Evolutionary conservation across 1,140 invertebrate species (phyloP), one percentile per base, ranked within the genome.

Genomic region (Plutomurus gul): DNA sequence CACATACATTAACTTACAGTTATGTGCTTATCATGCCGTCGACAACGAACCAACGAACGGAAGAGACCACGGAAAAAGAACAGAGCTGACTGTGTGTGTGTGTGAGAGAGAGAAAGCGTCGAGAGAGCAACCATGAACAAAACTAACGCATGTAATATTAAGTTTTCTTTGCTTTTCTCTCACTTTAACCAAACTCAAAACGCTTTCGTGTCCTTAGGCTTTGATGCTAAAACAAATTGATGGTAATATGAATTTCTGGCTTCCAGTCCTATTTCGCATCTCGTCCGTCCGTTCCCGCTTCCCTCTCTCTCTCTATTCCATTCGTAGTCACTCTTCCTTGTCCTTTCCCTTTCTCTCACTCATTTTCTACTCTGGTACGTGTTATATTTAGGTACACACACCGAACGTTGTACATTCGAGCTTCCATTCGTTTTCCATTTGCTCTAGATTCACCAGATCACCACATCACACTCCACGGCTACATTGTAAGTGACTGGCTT

Each of bases 181-280:
- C 77, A 74, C 77, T 78, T 73, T 74, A 6, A 16, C 76, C 60
- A 36, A 72, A 72, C 72, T 70, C 22, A 76, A 76, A 76, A 76
- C 78, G 75, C 37, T 72, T 80, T 80, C 33, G 20, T 76, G 37
- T 76, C 78, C 74, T 72, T 33, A 43, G 73, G 78, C 78, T 72
- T 75, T 51, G 25, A 80, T 72, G 75, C 36, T 80, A 76, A 76
- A 80, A 76, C 74, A 80, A 80, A 80, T 76, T 74, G 37, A 75
- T 60, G 77, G 36, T 75, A 78, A 56, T 60, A 74, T 60, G 70
- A 71, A 78, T 74, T 78, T 78, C 71, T 78, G 30, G 71, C 49
- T 72, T 72, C 77, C 36, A 40, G 70, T 72, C 36, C 22, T 37
- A 46, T 39, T 18, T 56, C 22, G 10, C 49, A 22, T 16, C 25